These are phyloP conservation scores for Sphaerophoria rueppellii DNA, from an alignment of 2,888 invertebrate species.

Conservation along the genomic window DNA sequence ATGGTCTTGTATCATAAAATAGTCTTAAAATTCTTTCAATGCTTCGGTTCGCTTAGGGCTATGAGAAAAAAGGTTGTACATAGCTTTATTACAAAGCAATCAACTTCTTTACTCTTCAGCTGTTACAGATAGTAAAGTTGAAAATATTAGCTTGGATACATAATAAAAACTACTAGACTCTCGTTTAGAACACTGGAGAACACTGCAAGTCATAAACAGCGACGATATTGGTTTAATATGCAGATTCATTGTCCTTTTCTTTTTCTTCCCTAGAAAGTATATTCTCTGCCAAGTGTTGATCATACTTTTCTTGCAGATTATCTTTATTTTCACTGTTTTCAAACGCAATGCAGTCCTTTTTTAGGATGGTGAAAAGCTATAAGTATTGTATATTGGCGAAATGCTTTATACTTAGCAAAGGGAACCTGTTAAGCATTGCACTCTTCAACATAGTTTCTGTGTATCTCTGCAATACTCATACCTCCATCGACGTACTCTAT, in stretches of 20 bases:
- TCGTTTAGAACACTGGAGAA: conserved; percentile 77
- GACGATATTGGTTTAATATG: conserved; percentile 69
- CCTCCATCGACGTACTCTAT: conserved; percentile 44
- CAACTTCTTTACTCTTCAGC: conserved; percentile 67
- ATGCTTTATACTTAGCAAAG: conserved; percentile 42
- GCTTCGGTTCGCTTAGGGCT: too few species aligned
- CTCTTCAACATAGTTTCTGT: conserved; percentile 40
- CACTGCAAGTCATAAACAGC: conserved; percentile 76
- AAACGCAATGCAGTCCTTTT: conserved; percentile 42
- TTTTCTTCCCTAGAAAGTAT: conserved; percentile 54
- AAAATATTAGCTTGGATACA: conserved; percentile 76
- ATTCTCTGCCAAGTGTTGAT: conserved; percentile 74
- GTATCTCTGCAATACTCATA: conserved; percentile 38
- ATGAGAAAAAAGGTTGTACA: too few species aligned
- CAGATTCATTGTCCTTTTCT: conserved; percentile 73
- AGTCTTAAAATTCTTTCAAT: too few species aligned
- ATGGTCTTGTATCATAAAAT: too few species aligned
- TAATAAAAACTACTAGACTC: conserved; percentile 76
- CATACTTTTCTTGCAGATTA: conserved; percentile 72
- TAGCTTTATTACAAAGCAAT: conserved; percentile 74
- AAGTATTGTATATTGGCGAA: conserved; percentile 25
- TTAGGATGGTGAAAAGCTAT: conserved; percentile 34
- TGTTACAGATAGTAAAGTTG: conserved; percentile 77
- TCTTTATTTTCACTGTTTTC: conserved; percentile 61
- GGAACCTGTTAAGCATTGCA: conserved; percentile 33